Base-by-base conservation (phyloP, 2,888 invertebrate genomes). In the Margaritifera margaritifera region DNA sequence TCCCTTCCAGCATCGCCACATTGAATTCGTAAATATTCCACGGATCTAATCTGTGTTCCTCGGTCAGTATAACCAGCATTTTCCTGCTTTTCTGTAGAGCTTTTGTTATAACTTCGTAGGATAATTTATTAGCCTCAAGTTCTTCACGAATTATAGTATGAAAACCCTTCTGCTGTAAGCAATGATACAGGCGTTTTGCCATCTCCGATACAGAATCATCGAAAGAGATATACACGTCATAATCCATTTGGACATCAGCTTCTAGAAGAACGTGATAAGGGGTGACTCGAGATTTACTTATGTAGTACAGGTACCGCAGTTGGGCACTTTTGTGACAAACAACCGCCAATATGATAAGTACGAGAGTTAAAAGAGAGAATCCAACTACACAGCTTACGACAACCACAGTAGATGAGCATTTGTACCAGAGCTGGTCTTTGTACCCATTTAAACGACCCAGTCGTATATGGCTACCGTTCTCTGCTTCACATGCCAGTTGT, bases 11-110 rank as follows among this genome's bases (percentile, higher is more conserved):
- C 1, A 66, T 68, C 24, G 70, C 74, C 64, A 74, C 68, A 25
- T 74, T 74, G 63, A 74, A 74, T 56, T 74, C 74, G 53, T 71
- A 74, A 4, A 31, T 68, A 50, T 70, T 74, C 74, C 74, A 74
- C 54, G 63, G 67, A 15, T 74, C 70, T 6, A 57, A 52, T 22
- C 74, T 68, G 58, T 68, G 71, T 22, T 57, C 25, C 11, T 60
- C 19, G 25, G 74, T 66, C 6, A 74, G 42, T 50, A 74, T 66
- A 5, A 68, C 71, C 19, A 68, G 42, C 4, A 69, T 64, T 64
- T 74, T 74, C 6, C 63, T 65, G 22, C 56, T 62, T 20, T 62
- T 61, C 25, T 64, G 57, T 11, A 74, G 56, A 0, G 64, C 54
- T 24, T 57, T 27, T 19, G 74, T 56, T 27, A 74, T 70, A 0